A percentile compares a stretch with the other conserved stretches of the same genome.
phyloP scores from a whole-genome alignment of 1,140 invertebrate genomes.

The Drosophila navojoa region DNA sequence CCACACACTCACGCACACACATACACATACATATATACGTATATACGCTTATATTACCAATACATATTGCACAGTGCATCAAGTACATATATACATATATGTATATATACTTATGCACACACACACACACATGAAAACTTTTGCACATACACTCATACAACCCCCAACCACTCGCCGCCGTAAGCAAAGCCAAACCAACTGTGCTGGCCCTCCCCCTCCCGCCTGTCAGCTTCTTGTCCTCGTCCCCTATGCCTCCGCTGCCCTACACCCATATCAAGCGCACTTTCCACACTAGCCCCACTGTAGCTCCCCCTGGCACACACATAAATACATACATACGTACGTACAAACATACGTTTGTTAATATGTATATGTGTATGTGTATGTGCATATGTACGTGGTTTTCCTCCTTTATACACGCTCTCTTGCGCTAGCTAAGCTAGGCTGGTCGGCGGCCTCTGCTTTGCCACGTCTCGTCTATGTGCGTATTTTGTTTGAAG shows the following conservation, averaged over 20 bases:
- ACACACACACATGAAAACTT: not conserved
- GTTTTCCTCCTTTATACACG: not conserved
- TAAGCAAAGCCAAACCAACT: not conserved
- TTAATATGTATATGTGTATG: not conserved
- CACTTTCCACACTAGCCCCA: slow-evolving; percentile 6
- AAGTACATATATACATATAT: slow-evolving; percentile 25
- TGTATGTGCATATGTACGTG: not conserved
- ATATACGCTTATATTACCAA: slow-evolving; percentile 26
- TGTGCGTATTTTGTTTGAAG: slow-evolving; percentile 37
- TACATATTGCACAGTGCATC: slow-evolving; percentile 31
- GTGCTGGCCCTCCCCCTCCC: not conserved
- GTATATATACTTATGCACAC: slow-evolving; percentile 8
- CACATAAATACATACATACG: not conserved
- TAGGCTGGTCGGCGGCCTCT: slow-evolving; percentile 19
- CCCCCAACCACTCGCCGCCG: not conserved
- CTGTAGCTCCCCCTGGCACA: not conserved
- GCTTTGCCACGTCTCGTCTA: slow-evolving; percentile 34
- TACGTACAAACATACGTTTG: slow-evolving; percentile 7
- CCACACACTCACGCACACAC: slow-evolving; percentile 5
- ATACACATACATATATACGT: slow-evolving; percentile 2
- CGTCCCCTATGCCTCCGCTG: not conserved
- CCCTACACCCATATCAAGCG: slow-evolving; percentile 2
- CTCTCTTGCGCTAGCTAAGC: slow-evolving; percentile 9
- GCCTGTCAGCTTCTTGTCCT: not conserved
- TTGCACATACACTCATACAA: not conserved